Percentiles rank a stretch among this genome's conserved stretches.
Conservation (phyloP, 2,113 vertebrate species). For the Macquaria australasica region DNA sequence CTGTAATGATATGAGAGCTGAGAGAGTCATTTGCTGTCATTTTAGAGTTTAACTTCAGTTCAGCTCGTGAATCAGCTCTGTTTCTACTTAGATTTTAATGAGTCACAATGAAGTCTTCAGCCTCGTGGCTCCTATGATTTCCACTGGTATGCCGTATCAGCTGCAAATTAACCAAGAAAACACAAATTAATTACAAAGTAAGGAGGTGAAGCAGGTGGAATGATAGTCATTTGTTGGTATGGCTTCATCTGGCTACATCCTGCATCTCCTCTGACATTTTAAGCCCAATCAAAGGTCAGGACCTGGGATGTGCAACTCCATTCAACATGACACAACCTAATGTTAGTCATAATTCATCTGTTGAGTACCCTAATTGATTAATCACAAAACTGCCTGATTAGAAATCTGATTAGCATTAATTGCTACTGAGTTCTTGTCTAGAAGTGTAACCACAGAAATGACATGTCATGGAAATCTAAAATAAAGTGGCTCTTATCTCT, state of each 20-base stretch:
- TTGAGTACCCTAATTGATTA: background rate
- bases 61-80: conserved; percentile 13
- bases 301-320: conserved; percentile 9
- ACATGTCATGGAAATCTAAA: conserved; percentile 21
- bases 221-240: background rate
- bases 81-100: conserved; percentile 26
- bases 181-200: background rate
- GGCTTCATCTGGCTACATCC: background rate
- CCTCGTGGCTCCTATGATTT: background rate
- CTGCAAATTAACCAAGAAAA: background rate
- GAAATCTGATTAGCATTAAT: conserved; percentile 14
- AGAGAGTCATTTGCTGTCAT: conserved; percentile 29
- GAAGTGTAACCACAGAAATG: conserved; percentile 20
- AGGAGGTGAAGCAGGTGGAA: background rate
- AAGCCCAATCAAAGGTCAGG: conserved; percentile 29
- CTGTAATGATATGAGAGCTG: conserved; percentile 18
- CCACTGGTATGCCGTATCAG: background rate
- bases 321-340: conserved; percentile 6
- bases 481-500: conserved; percentile 32
- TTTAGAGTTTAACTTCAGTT: conserved; percentile 23
- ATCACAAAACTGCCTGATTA: conserved; percentile 20
- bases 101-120: background rate
- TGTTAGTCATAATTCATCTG: background rate
- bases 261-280: conserved; percentile 34
- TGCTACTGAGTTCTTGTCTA: background rate